Percentiles rank a stretch among this genome's conserved stretches.
Evolutionary conservation across 2,888 invertebrate species (phyloP).

Genomic region (Hofmannophila pseudospretella): DNA sequence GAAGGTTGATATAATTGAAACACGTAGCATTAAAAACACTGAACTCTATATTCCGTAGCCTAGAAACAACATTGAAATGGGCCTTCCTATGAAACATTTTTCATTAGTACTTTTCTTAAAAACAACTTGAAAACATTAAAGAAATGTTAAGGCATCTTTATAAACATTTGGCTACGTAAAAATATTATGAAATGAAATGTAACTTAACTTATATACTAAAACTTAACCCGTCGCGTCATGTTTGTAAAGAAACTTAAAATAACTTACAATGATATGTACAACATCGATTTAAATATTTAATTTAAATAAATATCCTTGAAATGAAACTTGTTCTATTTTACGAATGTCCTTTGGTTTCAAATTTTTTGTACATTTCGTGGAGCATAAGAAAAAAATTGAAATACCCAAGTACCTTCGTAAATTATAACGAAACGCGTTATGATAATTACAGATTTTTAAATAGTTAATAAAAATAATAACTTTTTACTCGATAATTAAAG

Average conservation of each 20-base stretch:
- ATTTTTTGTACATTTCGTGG: no score
- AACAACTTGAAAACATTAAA: no score
- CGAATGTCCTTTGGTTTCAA: no score
- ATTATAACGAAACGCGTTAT: no score
- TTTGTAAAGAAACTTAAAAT: background rate
- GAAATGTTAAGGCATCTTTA: no score
- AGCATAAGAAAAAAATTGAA: no score
- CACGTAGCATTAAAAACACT: constrained; percentile 54
- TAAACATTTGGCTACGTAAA: no score
- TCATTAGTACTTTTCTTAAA: constrained; percentile 3
- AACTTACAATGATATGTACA: constrained; percentile 23
- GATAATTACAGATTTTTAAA: constrained; percentile 32
- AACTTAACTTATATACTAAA: background rate
- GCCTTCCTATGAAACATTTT: constrained; percentile 23
- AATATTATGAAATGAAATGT: background rate
- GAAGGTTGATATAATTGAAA: constrained; percentile 35
- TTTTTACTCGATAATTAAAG: constrained; percentile 68
- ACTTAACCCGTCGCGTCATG: constrained; percentile 1
- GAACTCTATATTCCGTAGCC: constrained; percentile 70
- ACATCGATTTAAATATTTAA: constrained; percentile 3
- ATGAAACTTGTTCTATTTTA: no score
- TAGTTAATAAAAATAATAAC: constrained; percentile 32
- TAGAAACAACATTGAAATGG: constrained; percentile 72
- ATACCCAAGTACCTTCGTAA: no score
- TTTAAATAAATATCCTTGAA: no score